Conservation (phyloP, 2,797 vertebrate species). For the Tinamus major region DNA sequence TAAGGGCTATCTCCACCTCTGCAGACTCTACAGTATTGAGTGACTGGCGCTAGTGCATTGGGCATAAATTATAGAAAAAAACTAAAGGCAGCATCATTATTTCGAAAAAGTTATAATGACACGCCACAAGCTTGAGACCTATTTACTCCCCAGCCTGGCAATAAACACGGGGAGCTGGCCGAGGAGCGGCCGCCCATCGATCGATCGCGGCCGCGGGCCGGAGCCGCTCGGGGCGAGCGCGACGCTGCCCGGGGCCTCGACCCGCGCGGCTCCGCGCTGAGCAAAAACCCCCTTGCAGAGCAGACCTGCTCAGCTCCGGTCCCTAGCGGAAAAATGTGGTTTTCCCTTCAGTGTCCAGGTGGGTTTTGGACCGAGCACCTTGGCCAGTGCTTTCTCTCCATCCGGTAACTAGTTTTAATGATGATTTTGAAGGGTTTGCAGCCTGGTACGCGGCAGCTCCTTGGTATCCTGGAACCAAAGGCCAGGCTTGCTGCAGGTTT, state of each 20-base stretch:
- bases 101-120: constrained; percentile 74
- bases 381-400: not conserved
- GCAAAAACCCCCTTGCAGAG: not conserved
- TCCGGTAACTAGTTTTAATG: not conserved
- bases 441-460: not conserved
- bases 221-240: too few relatives aligned
- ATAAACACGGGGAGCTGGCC: constrained; percentile 55
- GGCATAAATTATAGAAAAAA: constrained; percentile 91
- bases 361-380: not conserved
- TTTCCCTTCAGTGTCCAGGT: not conserved
- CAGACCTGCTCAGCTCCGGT: not conserved
- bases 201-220: not conserved
- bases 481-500: not conserved
- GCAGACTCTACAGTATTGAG: constrained; percentile 93
- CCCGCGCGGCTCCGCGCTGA: fast-evolving
- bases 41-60: constrained; percentile 82
- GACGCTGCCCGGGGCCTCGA: not conserved
- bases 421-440: not conserved
- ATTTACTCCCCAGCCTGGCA: constrained; percentile 65
- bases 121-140: constrained; percentile 72
- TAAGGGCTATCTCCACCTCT: constrained; percentile 98
- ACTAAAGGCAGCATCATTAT: constrained; percentile 72
- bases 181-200: constrained; percentile 30
- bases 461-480: not conserved
- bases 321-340: fast-evolving